These are phyloP conservation scores for Oligia fasciuncula DNA, from an alignment of 2,888 invertebrate species.

Conservation along the genomic window DNA sequence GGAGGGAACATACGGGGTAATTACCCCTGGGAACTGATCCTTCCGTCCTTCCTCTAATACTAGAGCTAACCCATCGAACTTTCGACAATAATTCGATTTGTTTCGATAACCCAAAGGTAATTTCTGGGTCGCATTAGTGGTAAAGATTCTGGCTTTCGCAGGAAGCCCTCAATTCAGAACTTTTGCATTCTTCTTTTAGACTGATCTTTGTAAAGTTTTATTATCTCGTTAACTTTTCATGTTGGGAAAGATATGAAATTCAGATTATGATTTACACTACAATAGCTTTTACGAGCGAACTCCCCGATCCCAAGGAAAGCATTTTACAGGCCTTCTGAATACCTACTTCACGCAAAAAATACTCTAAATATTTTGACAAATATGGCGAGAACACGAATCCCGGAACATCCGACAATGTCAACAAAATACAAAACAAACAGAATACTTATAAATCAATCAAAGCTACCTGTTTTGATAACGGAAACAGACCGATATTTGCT, in stretches of 20 bases:
- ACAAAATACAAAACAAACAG: constrained; percentile 2
- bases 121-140: constrained; percentile 11
- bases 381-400: not conserved
- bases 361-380: not conserved
- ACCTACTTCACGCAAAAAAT: not conserved
- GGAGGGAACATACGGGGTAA: constrained; percentile 9
- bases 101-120: constrained; percentile 16
- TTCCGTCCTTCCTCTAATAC: constrained; percentile 1
- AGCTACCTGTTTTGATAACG: constrained; percentile 39
- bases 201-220: not conserved
- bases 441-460: constrained; percentile 42
- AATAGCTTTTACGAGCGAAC: not conserved
- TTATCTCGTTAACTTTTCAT: not conserved
- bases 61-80: constrained; percentile 6
- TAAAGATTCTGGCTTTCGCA: not conserved
- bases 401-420: not conserved
- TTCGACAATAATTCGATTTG: constrained; percentile 18
- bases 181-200: not conserved
- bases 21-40: constrained; percentile 36
- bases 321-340: not conserved
- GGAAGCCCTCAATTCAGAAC: not conserved
- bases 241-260: not conserved
- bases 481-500: constrained; percentile 12
- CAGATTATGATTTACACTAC: not conserved
- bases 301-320: not conserved